A percentile compares a stretch with the other conserved stretches of the same genome.
Conservation (phyloP, 2,888 invertebrate species). For the Parnassius glacialis region DNA sequence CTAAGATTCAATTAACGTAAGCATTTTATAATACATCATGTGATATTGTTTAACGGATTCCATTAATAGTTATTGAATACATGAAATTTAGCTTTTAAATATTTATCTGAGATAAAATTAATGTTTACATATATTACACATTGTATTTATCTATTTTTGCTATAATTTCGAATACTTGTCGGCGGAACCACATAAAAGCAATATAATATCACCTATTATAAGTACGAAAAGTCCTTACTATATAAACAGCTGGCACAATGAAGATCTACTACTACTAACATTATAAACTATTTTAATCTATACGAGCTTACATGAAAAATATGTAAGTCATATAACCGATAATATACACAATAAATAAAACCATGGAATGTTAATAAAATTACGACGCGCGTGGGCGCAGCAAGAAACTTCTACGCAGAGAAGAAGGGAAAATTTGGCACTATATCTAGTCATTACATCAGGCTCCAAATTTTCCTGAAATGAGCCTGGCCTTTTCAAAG, state of each 20-base stretch:
- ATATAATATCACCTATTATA: conserved; percentile 67
- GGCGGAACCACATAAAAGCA: conserved; percentile 73
- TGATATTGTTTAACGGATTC: conserved; percentile 58
- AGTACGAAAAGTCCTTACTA: conserved; percentile 75
- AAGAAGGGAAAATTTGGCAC: neutral
- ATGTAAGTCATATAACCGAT: conserved; percentile 69
- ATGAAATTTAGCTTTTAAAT: conserved; percentile 26
- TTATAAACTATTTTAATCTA: conserved; percentile 54
- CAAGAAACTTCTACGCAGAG: neutral
- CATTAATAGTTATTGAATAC: conserved; percentile 44
- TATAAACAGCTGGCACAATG: conserved; percentile 78
- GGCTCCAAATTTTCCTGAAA: neutral
- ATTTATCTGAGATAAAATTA: conserved; percentile 46
- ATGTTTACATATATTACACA: conserved; percentile 72
- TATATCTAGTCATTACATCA: neutral
- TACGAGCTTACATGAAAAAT: conserved; percentile 73
- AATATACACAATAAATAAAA: conserved; percentile 81
- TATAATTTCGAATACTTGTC: conserved; percentile 70
- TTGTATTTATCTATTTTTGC: conserved; percentile 66
- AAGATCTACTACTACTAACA: conserved; percentile 76
- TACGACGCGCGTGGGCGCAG: conserved; percentile 10
- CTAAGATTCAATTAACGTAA: conserved; percentile 70
- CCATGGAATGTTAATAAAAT: conserved; percentile 74
- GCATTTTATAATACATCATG: conserved; percentile 67
- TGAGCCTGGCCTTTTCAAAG: conserved; percentile 1